Percentiles rank a stretch among this genome's conserved stretches.
Evolutionary conservation across 2,113 vertebrate species (phyloP).

Genomic region (Zapornia atra): DNA sequence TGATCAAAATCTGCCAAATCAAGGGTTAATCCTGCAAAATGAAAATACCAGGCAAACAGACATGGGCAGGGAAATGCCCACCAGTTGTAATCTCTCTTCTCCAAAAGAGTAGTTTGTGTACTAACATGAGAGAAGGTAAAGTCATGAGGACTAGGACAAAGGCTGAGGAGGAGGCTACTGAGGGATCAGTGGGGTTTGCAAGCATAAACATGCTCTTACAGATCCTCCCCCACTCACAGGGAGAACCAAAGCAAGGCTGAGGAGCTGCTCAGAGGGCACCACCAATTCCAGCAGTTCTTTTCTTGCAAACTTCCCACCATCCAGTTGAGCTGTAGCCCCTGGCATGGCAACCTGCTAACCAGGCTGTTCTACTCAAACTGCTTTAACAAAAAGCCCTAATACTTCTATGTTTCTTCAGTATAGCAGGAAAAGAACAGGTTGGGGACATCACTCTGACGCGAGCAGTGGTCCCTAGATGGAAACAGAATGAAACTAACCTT

Average conservation of each 20-base stretch:
- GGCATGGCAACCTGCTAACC: not conserved
- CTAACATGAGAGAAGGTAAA: not conserved
- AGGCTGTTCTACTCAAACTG: not conserved
- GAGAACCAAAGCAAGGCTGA: not conserved
- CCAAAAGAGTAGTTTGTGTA: not conserved
- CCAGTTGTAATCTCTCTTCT: not conserved
- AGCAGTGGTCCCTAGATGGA: not conserved
- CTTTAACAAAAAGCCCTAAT: not conserved
- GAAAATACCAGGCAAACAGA: not conserved
- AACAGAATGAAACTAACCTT: not conserved
- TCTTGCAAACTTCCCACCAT: not conserved
- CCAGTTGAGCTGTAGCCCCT: not conserved
- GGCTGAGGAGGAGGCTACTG: not conserved
- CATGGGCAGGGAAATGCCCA: not conserved
- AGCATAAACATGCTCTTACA: not conserved
- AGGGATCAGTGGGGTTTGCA: not conserved
- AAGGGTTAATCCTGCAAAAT: not conserved
- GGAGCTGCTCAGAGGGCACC: not conserved
- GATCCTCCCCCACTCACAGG: not conserved
- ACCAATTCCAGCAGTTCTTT: not conserved
- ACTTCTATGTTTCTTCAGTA: not conserved
- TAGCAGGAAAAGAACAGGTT: not conserved
- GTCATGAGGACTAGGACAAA: not conserved
- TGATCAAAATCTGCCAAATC: not conserved
- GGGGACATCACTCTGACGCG: not conserved